Percentiles rank a stretch among this genome's conserved stretches.
Conservation (phyloP, 2,113 vertebrate species). For the Callipepla californica region DNA sequence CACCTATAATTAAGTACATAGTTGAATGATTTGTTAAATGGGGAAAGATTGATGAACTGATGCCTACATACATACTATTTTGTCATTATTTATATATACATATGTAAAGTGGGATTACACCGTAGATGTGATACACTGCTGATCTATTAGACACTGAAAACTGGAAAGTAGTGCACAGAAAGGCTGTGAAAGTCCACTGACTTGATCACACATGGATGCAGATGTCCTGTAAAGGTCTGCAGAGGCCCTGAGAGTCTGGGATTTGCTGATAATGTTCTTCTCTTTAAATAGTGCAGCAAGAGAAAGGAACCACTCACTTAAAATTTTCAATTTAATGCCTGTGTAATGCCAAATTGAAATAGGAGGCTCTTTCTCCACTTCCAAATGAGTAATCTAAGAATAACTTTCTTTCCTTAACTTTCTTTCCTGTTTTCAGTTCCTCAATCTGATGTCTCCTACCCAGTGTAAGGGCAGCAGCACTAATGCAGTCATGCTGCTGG, state of each 20-base stretch:
- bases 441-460: neutral
- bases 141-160: neutral
- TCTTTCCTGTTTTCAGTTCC: neutral
- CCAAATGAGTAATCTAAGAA: neutral
- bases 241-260: neutral
- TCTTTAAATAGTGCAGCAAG: neutral
- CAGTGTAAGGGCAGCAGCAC: neutral
- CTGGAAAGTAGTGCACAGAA: neutral
- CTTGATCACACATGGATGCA: neutral
- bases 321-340: neutral
- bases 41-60: neutral
- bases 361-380: neutral
- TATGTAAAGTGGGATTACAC: neutral
- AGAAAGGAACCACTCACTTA: neutral
- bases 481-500: neutral
- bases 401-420: neutral
- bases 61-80: neutral
- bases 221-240: neutral
- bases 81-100: neutral
- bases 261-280: neutral
- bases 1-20: slow-evolving; percentile 6
- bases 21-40: neutral
- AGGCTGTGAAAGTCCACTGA: neutral
- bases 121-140: neutral
- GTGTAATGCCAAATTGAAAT: neutral